Evolutionary conservation across 35 echinoderm and acorn worm genomes (phyloP).

Genomic region (Lytechinus variegatus): DNA sequence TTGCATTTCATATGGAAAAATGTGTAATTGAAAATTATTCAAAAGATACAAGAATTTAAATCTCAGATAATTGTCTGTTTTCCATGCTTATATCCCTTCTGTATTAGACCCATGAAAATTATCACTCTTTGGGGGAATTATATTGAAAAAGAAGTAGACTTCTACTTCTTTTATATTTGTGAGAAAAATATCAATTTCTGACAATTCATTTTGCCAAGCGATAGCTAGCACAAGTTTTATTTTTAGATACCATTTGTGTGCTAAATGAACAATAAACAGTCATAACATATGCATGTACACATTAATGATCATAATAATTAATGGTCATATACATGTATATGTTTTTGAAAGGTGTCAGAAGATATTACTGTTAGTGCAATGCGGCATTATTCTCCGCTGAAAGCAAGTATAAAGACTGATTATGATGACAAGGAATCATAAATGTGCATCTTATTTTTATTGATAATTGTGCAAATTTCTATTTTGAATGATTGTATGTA

Average conservation of each 20-base stretch:
- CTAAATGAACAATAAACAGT: background rate
- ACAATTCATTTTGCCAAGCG: background rate
- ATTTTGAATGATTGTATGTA: background rate
- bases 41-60: background rate
- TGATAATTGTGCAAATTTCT: constrained; percentile 14
- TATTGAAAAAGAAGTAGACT: no score
- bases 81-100: background rate
- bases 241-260: constrained; percentile 13
- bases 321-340: background rate
- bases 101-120: no score
- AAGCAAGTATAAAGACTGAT: background rate
- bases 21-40: background rate
- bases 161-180: no score
- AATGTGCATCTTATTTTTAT: background rate
- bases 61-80: background rate
- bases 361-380: background rate
- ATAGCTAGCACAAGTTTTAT: background rate
- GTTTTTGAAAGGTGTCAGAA: background rate
- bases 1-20: background rate
- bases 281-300: background rate
- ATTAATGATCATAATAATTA: background rate
- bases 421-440: background rate
- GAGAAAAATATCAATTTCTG: no score
- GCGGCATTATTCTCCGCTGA: background rate
- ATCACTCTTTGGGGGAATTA: no score